Evolutionary conservation across 2,888 invertebrate species (phyloP).

Genomic region (Desoria tigrina): DNA sequence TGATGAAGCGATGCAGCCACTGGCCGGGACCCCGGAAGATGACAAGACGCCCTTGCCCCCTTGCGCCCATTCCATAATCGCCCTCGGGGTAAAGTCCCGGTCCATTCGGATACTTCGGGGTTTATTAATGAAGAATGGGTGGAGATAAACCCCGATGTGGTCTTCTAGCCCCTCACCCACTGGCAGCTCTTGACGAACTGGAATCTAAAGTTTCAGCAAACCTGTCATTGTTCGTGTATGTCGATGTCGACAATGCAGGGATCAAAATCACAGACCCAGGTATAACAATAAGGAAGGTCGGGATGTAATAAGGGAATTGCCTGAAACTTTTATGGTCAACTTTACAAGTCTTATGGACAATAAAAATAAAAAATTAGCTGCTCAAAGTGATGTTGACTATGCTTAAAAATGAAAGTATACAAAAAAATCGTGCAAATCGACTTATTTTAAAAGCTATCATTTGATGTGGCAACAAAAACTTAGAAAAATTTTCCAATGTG

Average conservation of each 20-base stretch:
- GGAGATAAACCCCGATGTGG: conserved; percentile 28
- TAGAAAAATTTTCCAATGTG: too few species aligned
- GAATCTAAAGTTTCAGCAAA: conserved; percentile 13
- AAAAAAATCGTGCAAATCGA: too few species aligned
- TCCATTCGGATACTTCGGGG: conserved; percentile 23
- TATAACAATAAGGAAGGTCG: too few species aligned
- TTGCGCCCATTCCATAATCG: conserved; percentile 27
- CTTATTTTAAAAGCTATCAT: too few species aligned
- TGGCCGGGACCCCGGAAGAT: conserved; percentile 35
- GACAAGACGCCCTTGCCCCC: conserved; percentile 34
- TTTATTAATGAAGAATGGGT: conserved; percentile 39
- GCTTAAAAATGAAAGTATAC: too few species aligned
- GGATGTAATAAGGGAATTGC: neutral
- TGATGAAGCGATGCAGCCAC: conserved; percentile 27
- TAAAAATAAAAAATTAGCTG: too few species aligned
- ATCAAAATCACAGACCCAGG: too few species aligned
- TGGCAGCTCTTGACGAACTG: conserved; percentile 21
- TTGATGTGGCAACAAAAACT: too few species aligned
- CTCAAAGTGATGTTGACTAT: too few species aligned
- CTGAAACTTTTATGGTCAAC: neutral
- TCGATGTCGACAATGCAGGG: too few species aligned
- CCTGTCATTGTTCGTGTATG: too few species aligned
- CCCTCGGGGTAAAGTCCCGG: conserved; percentile 30
- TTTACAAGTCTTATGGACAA: neutral
- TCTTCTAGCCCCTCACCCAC: conserved; percentile 34